Evolutionary conservation across 2,888 invertebrate species (phyloP).

Genomic region (Mythimna loreyi): DNA sequence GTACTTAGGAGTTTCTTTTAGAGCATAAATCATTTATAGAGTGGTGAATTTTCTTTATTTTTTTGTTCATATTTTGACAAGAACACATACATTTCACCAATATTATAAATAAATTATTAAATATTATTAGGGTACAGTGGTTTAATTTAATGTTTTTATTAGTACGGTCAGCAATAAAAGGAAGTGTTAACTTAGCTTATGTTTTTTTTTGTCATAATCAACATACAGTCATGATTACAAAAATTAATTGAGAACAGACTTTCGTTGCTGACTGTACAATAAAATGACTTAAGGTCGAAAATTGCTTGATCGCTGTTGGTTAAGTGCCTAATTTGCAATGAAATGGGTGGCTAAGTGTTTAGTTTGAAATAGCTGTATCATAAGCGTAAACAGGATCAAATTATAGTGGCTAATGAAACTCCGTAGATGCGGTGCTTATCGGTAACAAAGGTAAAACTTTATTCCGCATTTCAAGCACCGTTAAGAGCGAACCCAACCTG

Average conservation of each 20-base stretch:
- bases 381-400: constrained; percentile 6
- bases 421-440: not conserved
- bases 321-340: constrained; percentile 40
- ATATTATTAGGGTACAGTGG: constrained; percentile 1
- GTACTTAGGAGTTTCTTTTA: not conserved
- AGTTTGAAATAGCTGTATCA: constrained; percentile 19
- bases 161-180: constrained; percentile 5
- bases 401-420: not conserved
- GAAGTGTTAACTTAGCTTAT: not conserved
- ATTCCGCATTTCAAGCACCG: no score
- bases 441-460: not conserved
- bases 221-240: not conserved
- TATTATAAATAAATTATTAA: not conserved
- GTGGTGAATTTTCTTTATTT: not conserved
- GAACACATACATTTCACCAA: not conserved
- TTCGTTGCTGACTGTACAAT: constrained; percentile 5
- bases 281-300: constrained; percentile 1
- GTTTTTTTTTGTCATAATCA: not conserved
- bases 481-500: no score
- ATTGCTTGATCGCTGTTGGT: constrained; percentile 12
- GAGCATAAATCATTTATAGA: not conserved
- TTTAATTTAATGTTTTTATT: not conserved
- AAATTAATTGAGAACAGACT: not conserved
- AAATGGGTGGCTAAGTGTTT: constrained; percentile 19
- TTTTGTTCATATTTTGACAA: not conserved